Conservation (phyloP, 1,140 invertebrate species). For the Copidosoma floridanum region DNA sequence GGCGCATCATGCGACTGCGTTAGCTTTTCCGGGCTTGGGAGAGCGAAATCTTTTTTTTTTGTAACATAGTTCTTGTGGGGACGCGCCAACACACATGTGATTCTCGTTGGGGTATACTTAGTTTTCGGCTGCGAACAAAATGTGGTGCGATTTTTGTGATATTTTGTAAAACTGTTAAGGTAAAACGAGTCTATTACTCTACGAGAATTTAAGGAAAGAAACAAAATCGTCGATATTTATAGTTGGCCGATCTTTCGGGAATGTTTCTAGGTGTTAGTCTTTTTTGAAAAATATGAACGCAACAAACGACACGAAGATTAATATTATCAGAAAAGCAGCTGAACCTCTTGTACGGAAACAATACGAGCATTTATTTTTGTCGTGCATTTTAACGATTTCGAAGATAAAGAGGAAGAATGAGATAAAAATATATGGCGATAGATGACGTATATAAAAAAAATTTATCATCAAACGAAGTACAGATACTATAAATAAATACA, state of each 20-base stretch:
- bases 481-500: slow-evolving; percentile 21
- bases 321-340: too few species aligned
- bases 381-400: slow-evolving; percentile 48
- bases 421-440: slow-evolving; percentile 1
- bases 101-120: slow-evolving; percentile 29
- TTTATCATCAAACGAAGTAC: slow-evolving; percentile 23
- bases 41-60: too few species aligned
- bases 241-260: not conserved
- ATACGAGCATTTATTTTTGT: slow-evolving; percentile 57
- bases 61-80: too few species aligned
- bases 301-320: too few species aligned
- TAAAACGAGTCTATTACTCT: slow-evolving; percentile 16
- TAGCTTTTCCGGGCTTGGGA: too few species aligned
- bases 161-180: slow-evolving; percentile 51
- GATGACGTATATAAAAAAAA: slow-evolving; percentile 22
- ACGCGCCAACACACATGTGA: slow-evolving; percentile 15
- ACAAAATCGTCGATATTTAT: slow-evolving; percentile 16
- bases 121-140: slow-evolving; percentile 49
- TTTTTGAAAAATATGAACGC: too few species aligned
- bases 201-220: too few species aligned
- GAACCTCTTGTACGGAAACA: slow-evolving; percentile 13
- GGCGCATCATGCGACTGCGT: slow-evolving; percentile 31
- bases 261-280: too few species aligned
- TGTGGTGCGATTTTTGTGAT: slow-evolving; percentile 57
- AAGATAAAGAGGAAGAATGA: slow-evolving; percentile 8